Base-by-base conservation (phyloP, 2,888 invertebrate genomes). In the Noctua fimbriata region DNA sequence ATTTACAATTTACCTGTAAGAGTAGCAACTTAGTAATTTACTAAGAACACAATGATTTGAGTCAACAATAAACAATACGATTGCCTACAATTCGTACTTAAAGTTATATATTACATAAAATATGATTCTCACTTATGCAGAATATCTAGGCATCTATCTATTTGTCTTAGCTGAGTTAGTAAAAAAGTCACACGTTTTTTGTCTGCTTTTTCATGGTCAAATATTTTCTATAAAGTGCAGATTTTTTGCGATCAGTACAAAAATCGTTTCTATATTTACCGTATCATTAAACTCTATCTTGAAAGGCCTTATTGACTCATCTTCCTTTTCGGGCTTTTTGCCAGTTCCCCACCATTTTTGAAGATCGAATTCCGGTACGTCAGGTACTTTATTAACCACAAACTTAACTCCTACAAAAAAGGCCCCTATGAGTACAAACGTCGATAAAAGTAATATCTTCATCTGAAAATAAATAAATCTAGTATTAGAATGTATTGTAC, bases 321-420 rank as follows among this genome's bases (percentile, higher is more conserved):
- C 96, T 75, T 93, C 93, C n/a, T 91, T 87, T 9, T 83, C 87
- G 3, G 93, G 90, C 67, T 83, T 91, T 1, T 72, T 55, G 4
- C 93, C 94, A 21, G 84, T 87, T 5, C 95, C 97, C 97, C 97
- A 97, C 97, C 97, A 97, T 87, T 90, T 94, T 58, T 95, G 86
- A 2, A 90, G 79, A 79, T 96, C 95, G 5, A 96, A 78, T 4
- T 93, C 70, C 0, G 96, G 96, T 67, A 89, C 71, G 28, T 93
- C 91, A 0, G 94, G 94, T 65, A 91, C 87, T 81, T 89, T 87
- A 63, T 89, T 83, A 2, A 92, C 70, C 7, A 91, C 84, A 60
- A 92, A 85, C 14, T 91, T 80, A 41, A 92, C 69, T 12, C 93
- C 94, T 12, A 91, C 81, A 21, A 86, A 89, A 75, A 95, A 88